Conservation (phyloP, 2,888 invertebrate genomes). For the Noctua pronuba region DNA sequence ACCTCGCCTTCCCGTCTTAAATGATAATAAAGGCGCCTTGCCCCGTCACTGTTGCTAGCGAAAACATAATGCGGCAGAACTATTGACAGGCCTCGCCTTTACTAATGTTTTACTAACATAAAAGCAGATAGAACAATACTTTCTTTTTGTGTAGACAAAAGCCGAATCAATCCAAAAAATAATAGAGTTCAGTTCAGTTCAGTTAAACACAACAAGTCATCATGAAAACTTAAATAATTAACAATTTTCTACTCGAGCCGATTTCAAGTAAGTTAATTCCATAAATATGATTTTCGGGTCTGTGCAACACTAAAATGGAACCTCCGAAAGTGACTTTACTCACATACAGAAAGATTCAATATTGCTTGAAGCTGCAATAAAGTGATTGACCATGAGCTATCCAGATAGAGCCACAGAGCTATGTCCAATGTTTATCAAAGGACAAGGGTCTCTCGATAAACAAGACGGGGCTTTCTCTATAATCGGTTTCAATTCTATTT, state of each 20-base stretch:
- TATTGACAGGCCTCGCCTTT: constrained; percentile 8
- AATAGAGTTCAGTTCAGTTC: background rate
- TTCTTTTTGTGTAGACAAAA: background rate
- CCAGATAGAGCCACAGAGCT: background rate
- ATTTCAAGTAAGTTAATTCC: background rate
- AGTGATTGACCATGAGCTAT: background rate
- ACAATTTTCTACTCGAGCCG: background rate
- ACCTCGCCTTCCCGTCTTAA: constrained; percentile 25
- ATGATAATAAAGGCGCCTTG: constrained; percentile 36
- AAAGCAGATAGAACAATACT: background rate
- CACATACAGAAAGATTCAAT: background rate
- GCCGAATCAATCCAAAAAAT: background rate
- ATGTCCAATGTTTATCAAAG: background rate
- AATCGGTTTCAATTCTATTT: constrained; percentile 5
- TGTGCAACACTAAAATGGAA: background rate
- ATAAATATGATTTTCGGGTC: background rate
- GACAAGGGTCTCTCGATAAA: background rate
- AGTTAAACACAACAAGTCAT: background rate
- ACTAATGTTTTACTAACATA: constrained; percentile 4
- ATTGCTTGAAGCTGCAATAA: background rate
- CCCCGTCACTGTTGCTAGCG: constrained; percentile 37
- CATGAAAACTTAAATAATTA: background rate
- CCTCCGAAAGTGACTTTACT: background rate
- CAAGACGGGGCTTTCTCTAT: constrained; percentile 9
- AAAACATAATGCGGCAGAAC: constrained; percentile 24